Conservation (phyloP, 2,888 invertebrate species). For the Ormia ochracea region DNA sequence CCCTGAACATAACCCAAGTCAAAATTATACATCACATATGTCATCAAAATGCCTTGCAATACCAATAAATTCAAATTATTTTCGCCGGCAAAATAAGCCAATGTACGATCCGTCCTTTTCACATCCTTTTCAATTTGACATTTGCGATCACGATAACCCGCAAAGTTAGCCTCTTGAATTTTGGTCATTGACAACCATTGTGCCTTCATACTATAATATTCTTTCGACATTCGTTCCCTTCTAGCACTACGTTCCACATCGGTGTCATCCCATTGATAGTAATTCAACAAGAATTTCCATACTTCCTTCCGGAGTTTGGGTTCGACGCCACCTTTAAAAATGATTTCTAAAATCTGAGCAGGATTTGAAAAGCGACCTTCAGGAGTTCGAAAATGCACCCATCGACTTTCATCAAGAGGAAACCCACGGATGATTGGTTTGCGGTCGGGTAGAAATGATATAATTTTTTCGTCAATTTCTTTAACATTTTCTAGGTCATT, state of each 20-base stretch:
- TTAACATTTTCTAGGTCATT: conserved; percentile 78
- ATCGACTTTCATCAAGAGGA: conserved; percentile 86
- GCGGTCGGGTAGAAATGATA: conserved; percentile 72
- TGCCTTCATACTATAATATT: conserved; percentile 96
- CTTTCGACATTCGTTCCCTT: conserved; percentile 85
- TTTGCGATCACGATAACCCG: conserved; percentile 92
- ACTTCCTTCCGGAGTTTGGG: conserved; percentile 87
- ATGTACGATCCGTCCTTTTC: conserved; percentile 93
- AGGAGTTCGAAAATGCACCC: conserved; percentile 87
- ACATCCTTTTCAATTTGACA: conserved; percentile 98
- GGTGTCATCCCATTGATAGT: conserved; percentile 90
- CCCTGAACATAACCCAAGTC: conserved; percentile 97
- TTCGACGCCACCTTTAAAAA: conserved; percentile 94
- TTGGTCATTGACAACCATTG: conserved; percentile 96
- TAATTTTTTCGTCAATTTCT: conserved; percentile 70
- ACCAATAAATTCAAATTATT: conserved; percentile 91
- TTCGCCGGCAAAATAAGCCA: conserved; percentile 94
- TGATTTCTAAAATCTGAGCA: conserved; percentile 87
- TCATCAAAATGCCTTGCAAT: conserved; percentile 95
- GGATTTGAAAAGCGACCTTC: conserved; percentile 89
- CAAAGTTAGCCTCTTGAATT: conserved; percentile 91
- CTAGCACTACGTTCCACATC: conserved; percentile 83
- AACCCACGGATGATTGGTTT: conserved; percentile 75
- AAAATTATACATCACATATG: conserved; percentile 99
- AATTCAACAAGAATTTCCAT: conserved; percentile 96